Conservation (phyloP, 2,888 invertebrate genomes). For the Ganaspis brasiliensis region DNA sequence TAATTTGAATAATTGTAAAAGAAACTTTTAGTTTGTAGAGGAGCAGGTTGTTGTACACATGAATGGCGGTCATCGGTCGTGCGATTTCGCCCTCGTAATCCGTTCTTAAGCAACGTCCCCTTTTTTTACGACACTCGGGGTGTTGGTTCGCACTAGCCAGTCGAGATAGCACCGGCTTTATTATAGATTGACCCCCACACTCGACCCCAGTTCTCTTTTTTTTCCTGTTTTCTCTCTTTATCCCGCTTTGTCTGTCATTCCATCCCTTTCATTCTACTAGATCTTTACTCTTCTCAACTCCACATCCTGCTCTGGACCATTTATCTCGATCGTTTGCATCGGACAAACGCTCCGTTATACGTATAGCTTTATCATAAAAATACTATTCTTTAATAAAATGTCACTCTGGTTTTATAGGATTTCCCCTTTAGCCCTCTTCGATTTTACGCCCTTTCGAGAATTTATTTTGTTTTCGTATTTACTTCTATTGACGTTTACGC, state of each 20-base stretch:
- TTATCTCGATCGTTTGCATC: conserved; percentile 79
- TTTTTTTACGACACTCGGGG: conserved; percentile 75
- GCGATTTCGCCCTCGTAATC: conserved; percentile 79
- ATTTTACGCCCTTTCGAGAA: background rate
- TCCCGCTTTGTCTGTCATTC: conserved; percentile 18
- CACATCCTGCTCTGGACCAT: conserved; percentile 69
- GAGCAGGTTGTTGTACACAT: conserved; percentile 50
- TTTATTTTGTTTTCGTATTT: background rate
- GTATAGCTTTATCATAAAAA: conserved; percentile 27
- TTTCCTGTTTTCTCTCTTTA: conserved; percentile 50
- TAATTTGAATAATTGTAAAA: conserved; percentile 56
- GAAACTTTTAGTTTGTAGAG: conserved; percentile 8
- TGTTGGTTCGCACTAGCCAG: conserved; percentile 70
- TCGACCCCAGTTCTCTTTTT: conserved; percentile 68
- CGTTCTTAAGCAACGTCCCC: conserved; percentile 77
- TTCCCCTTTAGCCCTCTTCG: background rate
- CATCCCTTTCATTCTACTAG: conserved; percentile 57
- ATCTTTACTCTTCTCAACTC: conserved; percentile 60
- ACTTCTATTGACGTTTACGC: background rate
- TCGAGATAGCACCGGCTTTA: conserved; percentile 77
- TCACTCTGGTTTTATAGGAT: conserved; percentile 1
- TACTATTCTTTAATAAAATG: conserved; percentile 37
- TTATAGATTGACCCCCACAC: conserved; percentile 79
- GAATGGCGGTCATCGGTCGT: conserved; percentile 63
- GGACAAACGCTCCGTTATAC: conserved; percentile 49